Evolutionary conservation across 1,140 invertebrate genomes (phyloP).

Genomic region (Araneus ventricosus): DNA sequence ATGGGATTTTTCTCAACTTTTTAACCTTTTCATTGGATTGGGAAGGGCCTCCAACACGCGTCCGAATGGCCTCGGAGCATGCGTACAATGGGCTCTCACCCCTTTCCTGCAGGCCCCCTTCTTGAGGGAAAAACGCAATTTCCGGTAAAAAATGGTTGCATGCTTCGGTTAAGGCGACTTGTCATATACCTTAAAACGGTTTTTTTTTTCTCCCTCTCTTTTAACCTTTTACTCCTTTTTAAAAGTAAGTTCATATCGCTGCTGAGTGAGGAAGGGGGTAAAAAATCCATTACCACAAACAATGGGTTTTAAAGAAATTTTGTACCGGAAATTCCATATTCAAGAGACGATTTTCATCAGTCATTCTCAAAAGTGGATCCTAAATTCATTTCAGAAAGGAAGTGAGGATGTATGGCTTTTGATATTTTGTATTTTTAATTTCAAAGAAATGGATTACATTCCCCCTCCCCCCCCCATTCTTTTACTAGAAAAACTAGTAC

Average conservation of each 20-base stretch:
- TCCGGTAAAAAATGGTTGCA: slow-evolving; percentile 56
- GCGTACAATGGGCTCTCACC: slow-evolving; percentile 18
- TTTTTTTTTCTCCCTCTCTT: not conserved
- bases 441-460: no score
- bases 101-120: not conserved
- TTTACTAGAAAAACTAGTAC: no score
- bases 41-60: not conserved
- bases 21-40: slow-evolving; percentile 26
- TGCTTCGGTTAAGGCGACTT: not conserved
- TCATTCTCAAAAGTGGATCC: not conserved
- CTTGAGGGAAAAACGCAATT: slow-evolving; percentile 35
- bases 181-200: not conserved
- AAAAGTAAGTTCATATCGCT: not conserved
- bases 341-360: not conserved
- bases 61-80: not conserved
- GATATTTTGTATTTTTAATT: no score
- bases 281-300: slow-evolving; percentile 8
- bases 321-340: slow-evolving; percentile 5
- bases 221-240: not conserved
- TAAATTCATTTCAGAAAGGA: no score
- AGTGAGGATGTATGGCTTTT: no score
- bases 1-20: slow-evolving; percentile 34
- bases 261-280: not conserved
- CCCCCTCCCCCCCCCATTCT: no score
- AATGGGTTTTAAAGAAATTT: slow-evolving; percentile 12